Conservation (phyloP, 2,797 vertebrate species). For the Nothura maculosa region DNA sequence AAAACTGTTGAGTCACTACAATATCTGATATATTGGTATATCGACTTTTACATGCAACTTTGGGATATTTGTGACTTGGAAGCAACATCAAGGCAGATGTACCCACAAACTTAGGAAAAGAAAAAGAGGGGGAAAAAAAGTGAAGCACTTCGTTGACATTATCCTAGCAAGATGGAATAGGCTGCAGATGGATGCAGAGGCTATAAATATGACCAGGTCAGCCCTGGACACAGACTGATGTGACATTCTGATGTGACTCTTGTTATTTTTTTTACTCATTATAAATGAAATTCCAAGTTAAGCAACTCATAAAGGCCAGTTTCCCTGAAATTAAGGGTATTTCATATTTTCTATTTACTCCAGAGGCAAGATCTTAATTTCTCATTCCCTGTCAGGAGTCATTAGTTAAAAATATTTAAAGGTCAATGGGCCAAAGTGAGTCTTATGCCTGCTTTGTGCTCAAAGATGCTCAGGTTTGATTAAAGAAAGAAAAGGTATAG, state of each 20-base stretch:
- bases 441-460: not conserved
- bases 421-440: not conserved
- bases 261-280: not conserved
- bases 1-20: not conserved
- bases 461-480: not conserved
- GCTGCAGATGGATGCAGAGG: not conserved
- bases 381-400: not conserved
- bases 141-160: not conserved
- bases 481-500: not conserved
- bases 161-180: not conserved
- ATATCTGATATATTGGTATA: not conserved
- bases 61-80: not conserved
- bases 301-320: not conserved
- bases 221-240: not conserved
- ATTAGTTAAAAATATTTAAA: not conserved
- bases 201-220: not conserved
- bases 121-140: not conserved
- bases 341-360: not conserved
- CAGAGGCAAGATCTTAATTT: not conserved
- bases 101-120: not conserved
- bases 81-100: not conserved
- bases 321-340: not conserved
- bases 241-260: not conserved
- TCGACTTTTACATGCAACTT: not conserved
- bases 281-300: not conserved